Base-by-base conservation (phyloP, 2,113 vertebrate species). In the Apteryx mantelli region DNA sequence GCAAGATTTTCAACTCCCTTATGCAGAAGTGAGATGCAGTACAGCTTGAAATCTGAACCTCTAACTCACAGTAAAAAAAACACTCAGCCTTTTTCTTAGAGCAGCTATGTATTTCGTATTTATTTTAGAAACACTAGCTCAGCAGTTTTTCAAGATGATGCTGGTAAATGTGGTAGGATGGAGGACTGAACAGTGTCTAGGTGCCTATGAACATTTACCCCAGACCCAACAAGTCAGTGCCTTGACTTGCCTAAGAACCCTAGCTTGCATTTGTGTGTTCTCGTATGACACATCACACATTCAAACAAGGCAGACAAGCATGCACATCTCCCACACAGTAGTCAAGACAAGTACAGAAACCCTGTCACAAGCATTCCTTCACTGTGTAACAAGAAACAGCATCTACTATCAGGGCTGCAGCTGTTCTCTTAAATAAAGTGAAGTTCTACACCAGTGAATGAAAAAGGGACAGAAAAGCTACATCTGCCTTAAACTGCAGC, bases 241-340 rank as follows among this genome's bases (percentile, higher is more conserved):
- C 69, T 48, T 74, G 69, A 60, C 14, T 46, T 73, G 50, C 38
- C 77, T 30, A 11, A 56, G 55, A 81, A 77, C 46, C 65, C 3
- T 1, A 28, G 36, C 34, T 85, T 50, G 36, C 48, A 17, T 38
- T 4, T 26, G 42, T 40, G 79, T 78, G 89, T 1, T 76, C 26
- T 34, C 46, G 42, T 36, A 38, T 6, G 24, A 40, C 81, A 58
- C 0, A 0, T 20, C 63, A 61, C 56, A 36, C 5, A 0, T 5
- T 46, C 60, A 81, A 38, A 48, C 17, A 40, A 87, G 71, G 82
- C 68, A 86, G 80, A 50, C 52, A 86, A 55, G 50, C 0, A 13
- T 48, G 65, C 76, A 66, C 7, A 0, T 19, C 66, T 82, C 63
- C 63, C 89, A 70, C 66, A n/a, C 76, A 64, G 79, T 5, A 83